Evolutionary conservation across 1,140 invertebrate genomes (phyloP), one percentile per base, ranked within the genome.

Genomic region (Meloidogyne exigua): DNA sequence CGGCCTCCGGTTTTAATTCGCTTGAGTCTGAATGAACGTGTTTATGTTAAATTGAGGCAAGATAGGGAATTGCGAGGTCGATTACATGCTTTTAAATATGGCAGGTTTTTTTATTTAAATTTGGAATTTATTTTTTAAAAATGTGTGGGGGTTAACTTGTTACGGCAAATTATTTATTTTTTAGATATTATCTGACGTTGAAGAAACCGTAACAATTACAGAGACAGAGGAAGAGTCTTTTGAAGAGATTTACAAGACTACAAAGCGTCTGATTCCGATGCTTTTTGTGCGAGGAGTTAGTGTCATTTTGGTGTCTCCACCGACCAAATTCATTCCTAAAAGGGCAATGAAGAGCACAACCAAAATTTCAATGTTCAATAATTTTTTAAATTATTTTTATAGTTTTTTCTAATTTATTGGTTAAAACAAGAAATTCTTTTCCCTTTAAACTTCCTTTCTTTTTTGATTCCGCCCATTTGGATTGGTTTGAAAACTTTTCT

Each of bases 221-320:
- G 95, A 98, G 91, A 97, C 98, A 76, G 96, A 98, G 88, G 96
- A 98, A 89, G 96, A 98, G 91, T 98, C 95, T 1, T 98, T 96
- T 88, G 96, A 98, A 90, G 95, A 98, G 91, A 94, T 98, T 11
- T 98, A 98, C 88, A 93, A 91, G 88, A 95, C 93, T 21, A 96
- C 94, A 7, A 97, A 97, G 89, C 91, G 96, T 82, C 96, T 92
- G 78, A 97, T 99, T 88, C 94, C 95, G 12, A 98, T 98, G 95
- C 64, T 68, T 57, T 99, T 98, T 91, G 95, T 99, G 0, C 89
- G 96, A 88, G 96, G 96, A 0, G 96, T 99, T 90, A 95, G 95
- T 76, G 95, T 99, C 1, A 98, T 99, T 87, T 90, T 99, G 42
- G 95, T 99, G 4, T 96, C 94, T 32, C 95, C 95, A n/a, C 94